phyloP scores from a whole-genome alignment of 2,888 invertebrate species.

The Drosophila yooni region DNA sequence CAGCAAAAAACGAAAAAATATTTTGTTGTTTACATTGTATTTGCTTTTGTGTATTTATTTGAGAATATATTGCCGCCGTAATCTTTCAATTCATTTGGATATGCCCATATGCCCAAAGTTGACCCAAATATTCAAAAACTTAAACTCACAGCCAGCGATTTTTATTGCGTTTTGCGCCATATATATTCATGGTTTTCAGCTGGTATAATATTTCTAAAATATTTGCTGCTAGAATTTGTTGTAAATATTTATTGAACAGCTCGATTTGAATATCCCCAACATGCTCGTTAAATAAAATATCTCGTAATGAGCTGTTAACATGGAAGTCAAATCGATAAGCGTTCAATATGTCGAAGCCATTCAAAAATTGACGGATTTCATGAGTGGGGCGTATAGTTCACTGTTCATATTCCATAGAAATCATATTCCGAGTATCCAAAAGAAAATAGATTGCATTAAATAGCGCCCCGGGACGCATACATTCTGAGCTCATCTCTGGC shows the following conservation, averaged over 20 bases:
- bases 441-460: conserved; percentile 38
- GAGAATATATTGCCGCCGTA: conserved; percentile 30
- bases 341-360: conserved; percentile 13
- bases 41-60: conserved; percentile 17
- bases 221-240: not conserved
- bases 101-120: conserved; percentile 2
- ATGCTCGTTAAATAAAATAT: conserved; percentile 6
- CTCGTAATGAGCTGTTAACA: conserved; percentile 29
- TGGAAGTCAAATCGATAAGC: conserved; percentile 15
- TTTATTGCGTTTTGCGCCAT: conserved; percentile 8
- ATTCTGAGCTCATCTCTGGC: conserved; percentile 28
- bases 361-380: conserved; percentile 37
- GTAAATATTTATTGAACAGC: not conserved
- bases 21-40: conserved; percentile 47
- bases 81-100: conserved; percentile 31
- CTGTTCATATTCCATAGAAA: conserved; percentile 26
- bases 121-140: conserved; percentile 3
- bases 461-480: conserved; percentile 48
- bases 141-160: conserved; percentile 4
- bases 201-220: not conserved
- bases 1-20: conserved; percentile 13
- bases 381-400: conserved; percentile 41
- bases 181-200: not conserved
- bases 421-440: conserved; percentile 23
- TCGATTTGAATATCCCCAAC: not conserved